Conservation (phyloP, 2,797 vertebrate species). For the Urophycis tenuis region DNA sequence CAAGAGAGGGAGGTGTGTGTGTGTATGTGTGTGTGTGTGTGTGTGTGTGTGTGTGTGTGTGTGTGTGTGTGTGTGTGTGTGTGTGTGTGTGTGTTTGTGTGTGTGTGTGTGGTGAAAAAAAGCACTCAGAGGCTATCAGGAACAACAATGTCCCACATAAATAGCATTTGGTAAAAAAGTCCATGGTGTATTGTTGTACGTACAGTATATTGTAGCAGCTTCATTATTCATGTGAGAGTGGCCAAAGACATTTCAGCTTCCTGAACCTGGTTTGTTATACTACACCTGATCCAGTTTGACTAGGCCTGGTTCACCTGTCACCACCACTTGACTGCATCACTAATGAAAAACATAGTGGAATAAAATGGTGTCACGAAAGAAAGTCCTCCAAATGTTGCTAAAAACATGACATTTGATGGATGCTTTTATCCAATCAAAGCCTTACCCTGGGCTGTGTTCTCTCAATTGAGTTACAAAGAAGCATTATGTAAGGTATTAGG, state of each 20-base stretch:
- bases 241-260: background rate
- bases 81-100: background rate
- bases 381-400: background rate
- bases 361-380: background rate
- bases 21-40: background rate
- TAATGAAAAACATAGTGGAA: background rate
- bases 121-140: background rate
- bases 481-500: background rate
- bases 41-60: no score
- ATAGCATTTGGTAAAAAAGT: background rate
- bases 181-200: background rate
- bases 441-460: background rate
- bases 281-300: background rate
- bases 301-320: background rate
- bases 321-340: background rate
- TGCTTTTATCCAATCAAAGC: background rate
- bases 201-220: background rate
- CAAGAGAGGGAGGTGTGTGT: no score
- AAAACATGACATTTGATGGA: background rate
- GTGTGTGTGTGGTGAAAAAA: background rate
- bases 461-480: background rate
- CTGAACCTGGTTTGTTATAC: background rate
- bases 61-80: conserved; percentile 1
- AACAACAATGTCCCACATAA: background rate
- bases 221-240: background rate